phyloP scores from a whole-genome alignment of 2,797 vertebrate genomes.

The Muscicapa striata region DNA sequence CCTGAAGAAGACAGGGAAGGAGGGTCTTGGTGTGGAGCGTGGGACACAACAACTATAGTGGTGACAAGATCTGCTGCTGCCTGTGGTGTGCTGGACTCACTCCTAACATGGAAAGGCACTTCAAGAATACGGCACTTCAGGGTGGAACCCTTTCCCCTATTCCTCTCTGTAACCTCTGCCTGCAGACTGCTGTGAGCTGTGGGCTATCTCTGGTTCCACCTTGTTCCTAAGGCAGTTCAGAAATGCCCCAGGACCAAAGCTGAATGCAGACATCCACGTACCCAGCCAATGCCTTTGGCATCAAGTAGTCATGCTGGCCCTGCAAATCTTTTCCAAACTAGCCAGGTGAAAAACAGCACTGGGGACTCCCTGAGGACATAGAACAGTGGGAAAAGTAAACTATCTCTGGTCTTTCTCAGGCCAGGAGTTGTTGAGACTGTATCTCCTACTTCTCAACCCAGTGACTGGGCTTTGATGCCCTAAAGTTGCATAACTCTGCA shows the following conservation, averaged over 20 bases:
- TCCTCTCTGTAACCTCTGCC: neutral
- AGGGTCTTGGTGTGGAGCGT: neutral
- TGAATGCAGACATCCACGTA: neutral
- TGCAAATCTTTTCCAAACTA: neutral
- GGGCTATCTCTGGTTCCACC: neutral
- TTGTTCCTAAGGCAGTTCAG: neutral
- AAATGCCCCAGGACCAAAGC: neutral
- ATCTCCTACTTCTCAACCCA: neutral
- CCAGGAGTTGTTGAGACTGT: neutral
- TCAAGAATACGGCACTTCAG: rapidly evolving
- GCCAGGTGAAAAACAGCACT: neutral
- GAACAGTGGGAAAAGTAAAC: neutral
- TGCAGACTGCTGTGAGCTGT: neutral
- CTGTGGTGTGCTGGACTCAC: neutral
- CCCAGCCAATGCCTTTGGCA: neutral
- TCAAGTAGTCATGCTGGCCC: neutral
- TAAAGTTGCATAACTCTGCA: neutral
- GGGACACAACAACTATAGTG: rapidly evolving
- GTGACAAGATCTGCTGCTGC: neutral
- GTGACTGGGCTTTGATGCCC: neutral
- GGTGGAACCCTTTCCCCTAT: neutral
- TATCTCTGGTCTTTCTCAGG: neutral
- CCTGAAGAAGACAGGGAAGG: neutral
- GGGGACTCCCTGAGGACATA: neutral
- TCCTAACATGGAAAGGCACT: neutral